Conservation (phyloP, 2,113 vertebrate species). For the Pollimyrus isidori region DNA sequence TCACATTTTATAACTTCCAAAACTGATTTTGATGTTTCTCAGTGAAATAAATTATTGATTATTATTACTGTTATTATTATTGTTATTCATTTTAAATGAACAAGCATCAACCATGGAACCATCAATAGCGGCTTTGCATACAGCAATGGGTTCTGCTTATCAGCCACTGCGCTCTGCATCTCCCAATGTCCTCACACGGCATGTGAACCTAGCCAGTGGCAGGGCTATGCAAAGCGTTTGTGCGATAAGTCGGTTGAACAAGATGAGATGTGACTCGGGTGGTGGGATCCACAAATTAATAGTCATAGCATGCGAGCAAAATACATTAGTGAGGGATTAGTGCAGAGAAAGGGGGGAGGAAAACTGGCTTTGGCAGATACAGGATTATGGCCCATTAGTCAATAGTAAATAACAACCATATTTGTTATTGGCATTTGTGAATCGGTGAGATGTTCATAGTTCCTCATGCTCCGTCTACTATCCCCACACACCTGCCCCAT, state of each 20-base stretch:
- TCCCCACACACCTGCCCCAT: background rate
- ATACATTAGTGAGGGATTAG: conserved; percentile 9
- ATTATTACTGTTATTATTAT: background rate
- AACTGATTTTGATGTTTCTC: background rate
- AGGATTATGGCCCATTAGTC: background rate
- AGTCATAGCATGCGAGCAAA: background rate
- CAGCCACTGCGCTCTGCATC: background rate
- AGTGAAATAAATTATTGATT: background rate
- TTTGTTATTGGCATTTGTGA: background rate
- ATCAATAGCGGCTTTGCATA: background rate
- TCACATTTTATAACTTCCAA: conserved; percentile 10
- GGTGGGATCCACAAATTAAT: conserved; percentile 5
- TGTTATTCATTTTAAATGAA: background rate
- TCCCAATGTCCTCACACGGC: background rate
- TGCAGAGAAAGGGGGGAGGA: background rate
- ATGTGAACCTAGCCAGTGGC: background rate
- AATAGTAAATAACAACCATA: conserved; percentile 12
- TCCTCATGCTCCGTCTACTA: background rate
- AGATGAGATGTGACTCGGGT: background rate
- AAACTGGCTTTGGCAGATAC: conserved; percentile 10
- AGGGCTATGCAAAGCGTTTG: background rate
- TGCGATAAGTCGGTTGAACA: background rate
- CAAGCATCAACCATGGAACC: background rate
- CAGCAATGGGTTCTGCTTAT: background rate
- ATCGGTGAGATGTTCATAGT: background rate